phyloP scores from a whole-genome alignment of 1,140 invertebrate genomes.

The Amyelois transitella region DNA sequence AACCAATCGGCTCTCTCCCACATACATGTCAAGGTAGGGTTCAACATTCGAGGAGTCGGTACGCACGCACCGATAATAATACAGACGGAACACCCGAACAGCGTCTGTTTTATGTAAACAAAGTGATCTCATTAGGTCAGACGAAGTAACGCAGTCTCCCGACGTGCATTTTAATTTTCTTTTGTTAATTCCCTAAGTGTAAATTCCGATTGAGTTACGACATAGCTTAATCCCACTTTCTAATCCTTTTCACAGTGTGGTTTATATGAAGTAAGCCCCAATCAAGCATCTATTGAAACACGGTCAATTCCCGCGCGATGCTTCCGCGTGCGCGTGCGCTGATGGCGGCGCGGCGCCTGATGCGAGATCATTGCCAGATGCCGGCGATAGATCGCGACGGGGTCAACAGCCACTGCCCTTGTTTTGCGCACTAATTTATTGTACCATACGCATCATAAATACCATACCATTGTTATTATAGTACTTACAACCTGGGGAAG shows the following conservation, averaged over 20 bases:
- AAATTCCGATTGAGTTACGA: constrained; percentile 17
- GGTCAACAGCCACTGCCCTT: constrained; percentile 68
- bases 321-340: constrained; percentile 50
- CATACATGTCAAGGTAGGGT: constrained; percentile 72
- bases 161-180: constrained; percentile 6
- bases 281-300: constrained; percentile 61
- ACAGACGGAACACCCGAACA: constrained; percentile 44
- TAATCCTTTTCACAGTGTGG: constrained; percentile 38
- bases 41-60: constrained; percentile 68
- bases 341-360: constrained; percentile 33
- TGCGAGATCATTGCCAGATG: constrained; percentile 68
- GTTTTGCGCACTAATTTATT: constrained; percentile 62
- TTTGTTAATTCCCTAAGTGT: constrained; percentile 9
- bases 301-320: constrained; percentile 51
- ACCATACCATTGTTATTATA: no score
- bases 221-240: constrained; percentile 31
- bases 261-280: constrained; percentile 29
- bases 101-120: constrained; percentile 49
- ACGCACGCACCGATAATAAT: constrained; percentile 48
- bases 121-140: constrained; percentile 48
- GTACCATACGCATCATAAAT: background rate
- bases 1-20: constrained; percentile 46
- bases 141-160: constrained; percentile 24
- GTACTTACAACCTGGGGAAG: background rate
- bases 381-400: constrained; percentile 61